Conservation (phyloP, 2,888 invertebrate genomes). For the Drosophila mettleri region DNA sequence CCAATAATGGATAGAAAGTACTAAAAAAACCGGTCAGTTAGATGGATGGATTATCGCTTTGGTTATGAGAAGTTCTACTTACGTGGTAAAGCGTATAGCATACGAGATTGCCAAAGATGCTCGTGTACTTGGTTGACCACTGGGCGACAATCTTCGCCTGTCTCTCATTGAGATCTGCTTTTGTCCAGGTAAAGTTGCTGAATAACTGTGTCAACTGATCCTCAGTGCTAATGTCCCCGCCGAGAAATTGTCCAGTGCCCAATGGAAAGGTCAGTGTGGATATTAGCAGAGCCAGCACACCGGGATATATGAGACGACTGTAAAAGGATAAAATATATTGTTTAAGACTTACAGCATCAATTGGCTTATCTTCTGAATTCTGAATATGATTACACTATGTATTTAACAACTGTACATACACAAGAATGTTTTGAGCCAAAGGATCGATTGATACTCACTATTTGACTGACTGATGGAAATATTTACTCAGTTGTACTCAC, state of each 20-base stretch:
- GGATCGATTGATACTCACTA: no score
- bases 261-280: slow-evolving; percentile 94
- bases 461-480: slow-evolving; percentile 1
- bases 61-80: slow-evolving; percentile 84
- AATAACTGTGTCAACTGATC: slow-evolving; percentile 93
- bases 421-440: no score
- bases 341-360: neutral
- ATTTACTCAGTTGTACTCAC: slow-evolving; percentile 86
- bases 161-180: slow-evolving; percentile 90
- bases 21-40: slow-evolving; percentile 85
- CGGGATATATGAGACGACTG: slow-evolving; percentile 98
- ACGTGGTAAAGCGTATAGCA: slow-evolving; percentile 95
- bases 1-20: slow-evolving; percentile 95
- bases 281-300: slow-evolving; percentile 94
- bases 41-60: neutral
- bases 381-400: no score
- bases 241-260: slow-evolving; percentile 96
- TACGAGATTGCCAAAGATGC: slow-evolving; percentile 93
- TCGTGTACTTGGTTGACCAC: slow-evolving; percentile 93
- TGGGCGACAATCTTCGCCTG: slow-evolving; percentile 93
- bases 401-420: no score
- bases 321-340: neutral
- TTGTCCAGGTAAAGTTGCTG: slow-evolving; percentile 98
- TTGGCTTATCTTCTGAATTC: no score
- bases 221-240: slow-evolving; percentile 91